Percentiles rank a stretch among this genome's conserved stretches.
These are phyloP conservation scores for Synergus laeviventris DNA, from an alignment of 2,888 invertebrate genomes.

Conservation along the genomic window DNA sequence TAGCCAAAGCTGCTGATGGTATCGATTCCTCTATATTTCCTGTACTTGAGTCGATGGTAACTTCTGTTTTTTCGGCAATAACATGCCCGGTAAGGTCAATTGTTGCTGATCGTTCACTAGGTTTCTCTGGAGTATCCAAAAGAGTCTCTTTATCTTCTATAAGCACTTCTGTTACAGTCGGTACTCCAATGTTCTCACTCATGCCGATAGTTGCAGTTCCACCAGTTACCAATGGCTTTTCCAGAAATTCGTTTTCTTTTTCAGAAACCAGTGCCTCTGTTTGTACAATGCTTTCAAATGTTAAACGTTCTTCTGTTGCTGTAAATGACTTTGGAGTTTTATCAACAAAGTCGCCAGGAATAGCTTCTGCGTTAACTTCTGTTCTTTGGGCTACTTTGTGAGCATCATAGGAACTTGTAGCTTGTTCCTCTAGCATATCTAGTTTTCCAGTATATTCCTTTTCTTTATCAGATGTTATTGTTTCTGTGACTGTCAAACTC, in stretches of 20 bases:
- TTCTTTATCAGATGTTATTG: constrained; percentile 76
- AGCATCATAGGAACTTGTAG: constrained; percentile 74
- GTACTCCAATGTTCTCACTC: constrained; percentile 73
- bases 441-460: constrained; percentile 66
- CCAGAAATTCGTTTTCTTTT: constrained; percentile 77
- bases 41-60: constrained; percentile 75
- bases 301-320: constrained; percentile 77
- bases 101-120: constrained; percentile 74
- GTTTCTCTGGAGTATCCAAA: constrained; percentile 72
- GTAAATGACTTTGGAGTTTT: constrained; percentile 67
- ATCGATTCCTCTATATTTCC: constrained; percentile 65
- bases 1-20: constrained; percentile 75
- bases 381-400: constrained; percentile 80
- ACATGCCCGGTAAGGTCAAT: constrained; percentile 76
- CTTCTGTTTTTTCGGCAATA: constrained; percentile 78
- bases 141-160: constrained; percentile 78
- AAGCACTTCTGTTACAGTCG: constrained; percentile 79
- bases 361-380: constrained; percentile 78
- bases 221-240: constrained; percentile 61
- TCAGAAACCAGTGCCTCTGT: constrained; percentile 80
- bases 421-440: constrained; percentile 67
- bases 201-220: constrained; percentile 69
- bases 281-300: constrained; percentile 79
- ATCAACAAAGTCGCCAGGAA: constrained; percentile 76
- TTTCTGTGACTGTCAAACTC: constrained; percentile 78